Evolutionary conservation across 2,113 vertebrate genomes (phyloP).

Genomic region (Brachyistius frenatus): DNA sequence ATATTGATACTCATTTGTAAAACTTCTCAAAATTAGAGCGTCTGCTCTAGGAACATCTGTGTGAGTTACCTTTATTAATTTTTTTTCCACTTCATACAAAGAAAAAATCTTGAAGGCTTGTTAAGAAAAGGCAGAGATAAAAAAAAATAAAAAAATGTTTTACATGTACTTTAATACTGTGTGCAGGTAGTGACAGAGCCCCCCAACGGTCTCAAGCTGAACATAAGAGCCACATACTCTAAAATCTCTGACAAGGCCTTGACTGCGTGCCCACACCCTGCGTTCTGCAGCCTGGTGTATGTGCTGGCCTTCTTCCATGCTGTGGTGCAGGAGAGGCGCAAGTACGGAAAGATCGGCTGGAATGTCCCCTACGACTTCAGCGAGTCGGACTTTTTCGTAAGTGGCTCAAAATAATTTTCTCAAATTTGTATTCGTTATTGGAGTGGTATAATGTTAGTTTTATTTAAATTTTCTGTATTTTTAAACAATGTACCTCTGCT

Average conservation of each 20-base stretch:
- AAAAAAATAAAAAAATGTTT: not conserved
- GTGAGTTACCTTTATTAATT: not conserved
- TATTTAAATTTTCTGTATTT: not conserved
- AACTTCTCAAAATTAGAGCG: too few species aligned
- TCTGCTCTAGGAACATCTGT: too few species aligned
- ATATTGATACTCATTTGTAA: too few species aligned
- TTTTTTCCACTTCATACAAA: not conserved
- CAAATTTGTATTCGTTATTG: not conserved
- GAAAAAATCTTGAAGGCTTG: not conserved
- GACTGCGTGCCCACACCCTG: slow-evolving; percentile 87
- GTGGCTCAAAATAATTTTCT: not conserved
- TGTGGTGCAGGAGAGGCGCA: slow-evolving; percentile 95
- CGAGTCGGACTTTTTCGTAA: slow-evolving; percentile 95
- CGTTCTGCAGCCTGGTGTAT: slow-evolving; percentile 91
- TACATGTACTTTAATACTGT: slow-evolving; percentile 12
- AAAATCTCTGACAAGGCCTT: slow-evolving; percentile 88
- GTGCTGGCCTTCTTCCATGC: slow-evolving; percentile 96
- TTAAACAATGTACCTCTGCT: slow-evolving; percentile 13
- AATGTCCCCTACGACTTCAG: slow-evolving; percentile 96
- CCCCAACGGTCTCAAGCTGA: slow-evolving; percentile 95
- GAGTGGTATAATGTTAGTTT: not conserved
- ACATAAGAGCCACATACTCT: slow-evolving; percentile 94
- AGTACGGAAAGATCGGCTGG: slow-evolving; percentile 98
- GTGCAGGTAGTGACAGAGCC: slow-evolving; percentile 95
- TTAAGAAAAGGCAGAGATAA: not conserved